Percentiles rank a stretch among this genome's conserved stretches.
These are phyloP conservation scores for Thalassarche chlororhynchos DNA, from an alignment of 2,113 vertebrate genomes.

Conservation along the genomic window DNA sequence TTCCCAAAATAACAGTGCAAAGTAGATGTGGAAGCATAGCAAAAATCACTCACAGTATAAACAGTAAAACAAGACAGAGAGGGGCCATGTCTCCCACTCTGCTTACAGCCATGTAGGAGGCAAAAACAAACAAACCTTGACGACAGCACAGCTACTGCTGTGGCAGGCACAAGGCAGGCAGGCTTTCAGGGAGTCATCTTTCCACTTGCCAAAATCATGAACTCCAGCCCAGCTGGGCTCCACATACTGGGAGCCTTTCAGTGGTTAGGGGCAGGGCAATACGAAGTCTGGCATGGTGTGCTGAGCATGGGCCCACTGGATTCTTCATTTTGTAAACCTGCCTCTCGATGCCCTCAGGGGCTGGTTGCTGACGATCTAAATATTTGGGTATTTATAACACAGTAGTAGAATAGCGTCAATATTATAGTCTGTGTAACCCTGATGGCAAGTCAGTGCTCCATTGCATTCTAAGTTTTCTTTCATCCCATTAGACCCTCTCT, in stretches of 20 bases:
- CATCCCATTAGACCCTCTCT: background rate
- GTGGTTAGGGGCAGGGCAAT: background rate
- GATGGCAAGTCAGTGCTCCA: background rate
- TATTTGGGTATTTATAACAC: background rate
- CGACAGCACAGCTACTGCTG: background rate
- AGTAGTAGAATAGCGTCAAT: background rate
- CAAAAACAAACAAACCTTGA: background rate
- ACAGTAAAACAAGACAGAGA: background rate
- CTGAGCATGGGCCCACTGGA: background rate
- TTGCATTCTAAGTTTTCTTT: background rate
- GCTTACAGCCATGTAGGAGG: background rate
- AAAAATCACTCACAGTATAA: background rate
- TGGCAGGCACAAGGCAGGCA: background rate
- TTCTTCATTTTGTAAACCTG: background rate
- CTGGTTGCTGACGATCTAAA: background rate
- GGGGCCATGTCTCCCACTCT: background rate
- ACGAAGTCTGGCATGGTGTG: rapidly evolving
- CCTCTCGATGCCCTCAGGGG: background rate
- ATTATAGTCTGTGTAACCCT: background rate
- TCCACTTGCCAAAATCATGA: rapidly evolving
- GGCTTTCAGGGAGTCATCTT: background rate
- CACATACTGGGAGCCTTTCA: background rate
- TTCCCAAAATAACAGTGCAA: background rate
- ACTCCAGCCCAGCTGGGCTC: rapidly evolving
- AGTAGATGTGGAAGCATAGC: background rate